These are phyloP conservation scores for Synchiropus splendidus DNA, from an alignment of 2,113 vertebrate genomes.

Conservation along the genomic window DNA sequence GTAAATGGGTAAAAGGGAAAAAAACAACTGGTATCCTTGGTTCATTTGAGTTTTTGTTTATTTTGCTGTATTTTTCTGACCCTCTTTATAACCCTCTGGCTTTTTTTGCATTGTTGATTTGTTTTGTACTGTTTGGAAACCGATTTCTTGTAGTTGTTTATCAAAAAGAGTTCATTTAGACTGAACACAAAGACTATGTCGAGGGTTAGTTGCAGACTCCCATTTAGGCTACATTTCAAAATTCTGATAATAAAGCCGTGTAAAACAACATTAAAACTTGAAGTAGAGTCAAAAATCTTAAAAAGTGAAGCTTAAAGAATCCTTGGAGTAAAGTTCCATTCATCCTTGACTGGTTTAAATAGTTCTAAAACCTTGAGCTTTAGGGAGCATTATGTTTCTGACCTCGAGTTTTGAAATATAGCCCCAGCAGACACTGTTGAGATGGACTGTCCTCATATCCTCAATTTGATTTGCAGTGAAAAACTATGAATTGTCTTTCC, in stretches of 20 bases:
- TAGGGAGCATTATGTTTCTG: conserved; percentile 72
- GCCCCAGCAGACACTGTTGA: conserved; percentile 91
- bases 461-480: conserved; percentile 60
- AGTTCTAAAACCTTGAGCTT: conserved; percentile 70
- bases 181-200: conserved; percentile 63
- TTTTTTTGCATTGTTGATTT: conserved; percentile 70
- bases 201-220: conserved; percentile 98
- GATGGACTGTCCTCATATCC: conserved; percentile 80
- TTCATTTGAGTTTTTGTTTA: conserved; percentile 34
- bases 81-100: conserved; percentile 38
- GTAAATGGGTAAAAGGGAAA: conserved; percentile 50
- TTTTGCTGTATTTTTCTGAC: conserved; percentile 54
- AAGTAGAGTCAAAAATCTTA: conserved; percentile 58
- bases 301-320: conserved; percentile 60
- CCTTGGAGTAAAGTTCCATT: conserved; percentile 54
- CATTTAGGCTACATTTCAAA: conserved; percentile 99
- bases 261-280: conserved; percentile 65
- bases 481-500: conserved; percentile 6
- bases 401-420: conserved; percentile 98
- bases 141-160: conserved; percentile 25
- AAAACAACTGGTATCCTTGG: conserved; percentile 37
- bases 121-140: conserved; percentile 65
- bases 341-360: conserved; percentile 72
- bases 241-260: conserved; percentile 79
- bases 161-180: conserved; percentile 59